phyloP scores from a whole-genome alignment of 2,888 invertebrate genomes.

The Pseudolycoriella hygida region DNA sequence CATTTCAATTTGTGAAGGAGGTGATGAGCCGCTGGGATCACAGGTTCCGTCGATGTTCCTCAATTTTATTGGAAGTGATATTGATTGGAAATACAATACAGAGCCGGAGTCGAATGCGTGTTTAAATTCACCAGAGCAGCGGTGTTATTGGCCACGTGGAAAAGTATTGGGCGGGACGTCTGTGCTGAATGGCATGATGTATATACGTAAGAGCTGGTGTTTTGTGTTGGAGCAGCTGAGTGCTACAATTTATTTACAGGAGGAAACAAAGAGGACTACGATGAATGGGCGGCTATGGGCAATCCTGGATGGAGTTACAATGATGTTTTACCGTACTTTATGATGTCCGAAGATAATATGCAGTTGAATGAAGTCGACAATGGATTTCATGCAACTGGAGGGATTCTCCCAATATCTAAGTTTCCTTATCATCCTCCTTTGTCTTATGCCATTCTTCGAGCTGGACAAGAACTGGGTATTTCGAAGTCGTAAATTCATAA shows the following conservation, averaged over 20 bases:
- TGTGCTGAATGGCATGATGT: constrained; percentile 92
- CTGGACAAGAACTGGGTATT: constrained; percentile 60
- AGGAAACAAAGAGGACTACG: constrained; percentile 72
- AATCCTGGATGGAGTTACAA: constrained; percentile 80
- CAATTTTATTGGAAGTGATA: constrained; percentile 68
- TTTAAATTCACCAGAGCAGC: constrained; percentile 46
- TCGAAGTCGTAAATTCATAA: constrained; percentile 12
- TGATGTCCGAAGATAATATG: constrained; percentile 70
- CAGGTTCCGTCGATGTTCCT: constrained; percentile 83
- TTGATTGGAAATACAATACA: constrained; percentile 77
- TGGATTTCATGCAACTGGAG: constrained; percentile 61
- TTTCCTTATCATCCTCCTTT: constrained; percentile 77
- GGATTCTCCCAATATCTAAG: constrained; percentile 57
- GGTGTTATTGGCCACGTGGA: constrained; percentile 74
- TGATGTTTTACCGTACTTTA: constrained; percentile 77
- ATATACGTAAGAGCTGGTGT: constrained; percentile 43
- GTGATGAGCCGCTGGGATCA: constrained; percentile 73
- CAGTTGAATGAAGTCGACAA: constrained; percentile 50
- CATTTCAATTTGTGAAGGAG: too few species aligned
- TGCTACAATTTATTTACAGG: constrained; percentile 20
- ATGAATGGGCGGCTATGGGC: constrained; percentile 71
- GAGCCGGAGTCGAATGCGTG: constrained; percentile 67
- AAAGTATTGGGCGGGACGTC: constrained; percentile 85
- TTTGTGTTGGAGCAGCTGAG: too few species aligned
- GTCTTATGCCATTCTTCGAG: constrained; percentile 57